Evolutionary conservation across 1,140 invertebrate genomes (phyloP).

Genomic region (Colletes gigas): DNA sequence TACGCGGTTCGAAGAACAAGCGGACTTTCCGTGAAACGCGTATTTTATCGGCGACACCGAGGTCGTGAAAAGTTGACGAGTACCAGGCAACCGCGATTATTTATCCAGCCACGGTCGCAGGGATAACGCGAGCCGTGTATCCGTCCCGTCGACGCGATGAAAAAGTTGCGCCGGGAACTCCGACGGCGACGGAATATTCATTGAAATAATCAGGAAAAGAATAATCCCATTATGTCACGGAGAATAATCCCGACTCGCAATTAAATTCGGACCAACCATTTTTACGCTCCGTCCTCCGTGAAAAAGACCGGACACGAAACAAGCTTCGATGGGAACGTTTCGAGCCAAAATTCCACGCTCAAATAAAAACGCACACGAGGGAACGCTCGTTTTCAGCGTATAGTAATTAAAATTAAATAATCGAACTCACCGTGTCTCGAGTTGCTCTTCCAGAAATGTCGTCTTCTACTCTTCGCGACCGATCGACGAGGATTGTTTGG

Average conservation of each 20-base stretch:
- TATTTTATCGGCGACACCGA: conserved; percentile 29
- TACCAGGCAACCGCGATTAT: conserved; percentile 23
- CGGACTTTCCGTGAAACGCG: conserved; percentile 13
- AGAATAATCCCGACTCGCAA: neutral
- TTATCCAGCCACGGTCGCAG: conserved; percentile 5
- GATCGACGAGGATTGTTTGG: no score
- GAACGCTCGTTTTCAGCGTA: no score
- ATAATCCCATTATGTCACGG: conserved; percentile 4
- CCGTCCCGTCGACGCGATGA: neutral
- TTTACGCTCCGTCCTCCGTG: neutral
- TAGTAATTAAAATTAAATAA: no score
- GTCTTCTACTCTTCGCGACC: no score
- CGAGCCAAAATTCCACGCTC: no score
- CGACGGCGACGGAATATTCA: conserved; percentile 27
- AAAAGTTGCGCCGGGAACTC: neutral
- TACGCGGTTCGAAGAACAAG: conserved; percentile 12
- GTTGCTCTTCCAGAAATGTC: no score
- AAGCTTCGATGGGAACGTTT: no score
- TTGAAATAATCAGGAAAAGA: conserved; percentile 28
- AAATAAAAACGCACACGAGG: no score
- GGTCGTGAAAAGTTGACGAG: conserved; percentile 49
- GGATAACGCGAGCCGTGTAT: no score
- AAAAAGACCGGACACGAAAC: no score
- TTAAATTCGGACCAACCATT: neutral
- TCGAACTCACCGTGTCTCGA: no score